Base-by-base conservation (phyloP, 2,113 vertebrate species). In the Tilapia sparmanii region DNA sequence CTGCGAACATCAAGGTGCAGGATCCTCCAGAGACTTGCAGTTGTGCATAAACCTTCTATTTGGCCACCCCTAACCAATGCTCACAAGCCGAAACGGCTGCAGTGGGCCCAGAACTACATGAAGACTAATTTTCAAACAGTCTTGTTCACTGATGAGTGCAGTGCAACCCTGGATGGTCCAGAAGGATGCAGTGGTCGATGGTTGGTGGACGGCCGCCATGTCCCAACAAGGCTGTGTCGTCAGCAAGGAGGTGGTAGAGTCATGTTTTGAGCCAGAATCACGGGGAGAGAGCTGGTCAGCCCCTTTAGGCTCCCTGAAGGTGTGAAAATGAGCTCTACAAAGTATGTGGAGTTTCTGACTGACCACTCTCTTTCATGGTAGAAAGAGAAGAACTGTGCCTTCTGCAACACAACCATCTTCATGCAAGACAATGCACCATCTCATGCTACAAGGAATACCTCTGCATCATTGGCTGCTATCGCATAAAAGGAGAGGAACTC, bases 141-240 rank as follows among this genome's bases (percentile, higher is more conserved):
- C 11, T 0, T 55, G 2, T 1, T 54, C n/a, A 12, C 10, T 24
- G n/a, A 24, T 55, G 22, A 13, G 22, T 7, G 53, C 53, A 2
- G 2, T 13, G 19, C 9, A 53, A 6, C 1, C 10, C 19, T 53
- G 11, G 53, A 55, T 53, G 50, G 9, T n/a, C 9, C 19, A 53
- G 19, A n/a, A 2, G 50, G 19, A 12, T 12, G n/a, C 1, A 54
- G 53, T 24, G 53, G 53, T 54, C 0, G 2, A 22, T 55, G 22
- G 22, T 54, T 54, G n/a, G 52, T 54, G 52, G 52, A 22, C 0
- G 0, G 2, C n/a, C 6, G 0, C 10, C 6, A 54, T 22, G n/a
- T 12, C 1, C 0, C 52, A 54, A 12, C 52, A 54, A 3, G 2
- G 10, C 52, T 54, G 10, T 0, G 0, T 0, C 1, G 0, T 54